Conservation (phyloP, 2,113 vertebrate genomes). For the Accipiter cooperii region DNA sequence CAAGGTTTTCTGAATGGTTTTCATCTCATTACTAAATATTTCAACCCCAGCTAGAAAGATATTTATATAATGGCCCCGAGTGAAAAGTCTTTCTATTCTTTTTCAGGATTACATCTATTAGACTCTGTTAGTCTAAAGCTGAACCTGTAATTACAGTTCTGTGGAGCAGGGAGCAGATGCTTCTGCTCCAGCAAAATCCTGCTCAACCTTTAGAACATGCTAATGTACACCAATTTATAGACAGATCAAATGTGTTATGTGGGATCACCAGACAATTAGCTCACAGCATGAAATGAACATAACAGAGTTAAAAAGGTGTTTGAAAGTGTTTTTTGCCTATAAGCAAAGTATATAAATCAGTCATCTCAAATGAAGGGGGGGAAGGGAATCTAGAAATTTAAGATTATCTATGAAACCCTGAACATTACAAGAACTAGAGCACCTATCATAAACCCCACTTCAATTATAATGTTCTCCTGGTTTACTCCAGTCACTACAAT, state of each 20-base stretch:
- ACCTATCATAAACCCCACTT: neutral
- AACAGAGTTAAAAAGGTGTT: neutral
- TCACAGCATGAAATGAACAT: neutral
- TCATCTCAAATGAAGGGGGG: neutral
- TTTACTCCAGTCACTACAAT: neutral
- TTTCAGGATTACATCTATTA: neutral
- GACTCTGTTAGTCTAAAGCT: neutral
- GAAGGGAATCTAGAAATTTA: neutral
- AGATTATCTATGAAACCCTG: no score
- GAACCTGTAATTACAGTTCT: neutral
- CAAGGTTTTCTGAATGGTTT: neutral
- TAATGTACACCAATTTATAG: neutral
- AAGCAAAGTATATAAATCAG: neutral
- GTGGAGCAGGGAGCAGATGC: neutral
- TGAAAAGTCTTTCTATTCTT: neutral
- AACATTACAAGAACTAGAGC: neutral
- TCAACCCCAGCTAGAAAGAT: neutral
- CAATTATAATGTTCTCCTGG: neutral
- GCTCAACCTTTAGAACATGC: neutral
- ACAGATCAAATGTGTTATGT: rapidly evolving
- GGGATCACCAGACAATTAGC: neutral
- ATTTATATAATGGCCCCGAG: neutral
- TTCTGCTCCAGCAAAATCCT: neutral
- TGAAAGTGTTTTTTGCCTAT: neutral
- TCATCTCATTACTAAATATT: neutral